Conservation (phyloP, 2,888 invertebrate species). For the Salticus scenicus region DNA sequence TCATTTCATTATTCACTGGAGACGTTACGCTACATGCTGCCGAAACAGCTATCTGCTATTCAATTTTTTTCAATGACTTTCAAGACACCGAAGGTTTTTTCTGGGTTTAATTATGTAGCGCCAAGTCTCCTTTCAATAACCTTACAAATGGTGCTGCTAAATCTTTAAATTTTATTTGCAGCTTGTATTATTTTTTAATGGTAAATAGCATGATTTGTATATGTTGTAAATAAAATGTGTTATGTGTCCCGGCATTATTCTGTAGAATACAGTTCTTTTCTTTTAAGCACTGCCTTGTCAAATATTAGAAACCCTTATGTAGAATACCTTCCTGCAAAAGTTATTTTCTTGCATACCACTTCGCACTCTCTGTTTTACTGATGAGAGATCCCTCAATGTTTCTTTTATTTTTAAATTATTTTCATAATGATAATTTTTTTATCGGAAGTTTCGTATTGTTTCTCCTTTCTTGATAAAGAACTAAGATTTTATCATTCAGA, state of each 20-base stretch:
- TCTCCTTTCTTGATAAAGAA: too few species aligned
- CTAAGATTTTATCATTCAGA: too few species aligned
- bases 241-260: conserved; percentile 58
- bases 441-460: too few species aligned
- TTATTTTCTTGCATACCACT: conserved; percentile 7
- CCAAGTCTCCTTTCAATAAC: too few species aligned
- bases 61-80: too few species aligned
- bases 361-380: neutral
- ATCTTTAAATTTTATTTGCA: neutral
- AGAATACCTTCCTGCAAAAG: conserved; percentile 16
- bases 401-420: too few species aligned
- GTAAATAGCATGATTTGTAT: conserved; percentile 60
- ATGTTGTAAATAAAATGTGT: conserved; percentile 50
- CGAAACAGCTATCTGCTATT: too few species aligned
- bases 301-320: conserved; percentile 65
- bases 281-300: conserved; percentile 65
- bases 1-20: too few species aligned
- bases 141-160: neutral
- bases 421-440: too few species aligned
- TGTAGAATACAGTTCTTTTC: conserved; percentile 40
- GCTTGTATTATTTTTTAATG: conserved; percentile 19
- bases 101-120: too few species aligned
- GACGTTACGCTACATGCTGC: too few species aligned
- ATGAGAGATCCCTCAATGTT: neutral
- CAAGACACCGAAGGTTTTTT: too few species aligned